A percentile compares a stretch with the other conserved stretches of the same genome.
These are phyloP conservation scores for Galagoides demidoff DNA, from an alignment of 2,797 vertebrate species.

Conservation along the genomic window DNA sequence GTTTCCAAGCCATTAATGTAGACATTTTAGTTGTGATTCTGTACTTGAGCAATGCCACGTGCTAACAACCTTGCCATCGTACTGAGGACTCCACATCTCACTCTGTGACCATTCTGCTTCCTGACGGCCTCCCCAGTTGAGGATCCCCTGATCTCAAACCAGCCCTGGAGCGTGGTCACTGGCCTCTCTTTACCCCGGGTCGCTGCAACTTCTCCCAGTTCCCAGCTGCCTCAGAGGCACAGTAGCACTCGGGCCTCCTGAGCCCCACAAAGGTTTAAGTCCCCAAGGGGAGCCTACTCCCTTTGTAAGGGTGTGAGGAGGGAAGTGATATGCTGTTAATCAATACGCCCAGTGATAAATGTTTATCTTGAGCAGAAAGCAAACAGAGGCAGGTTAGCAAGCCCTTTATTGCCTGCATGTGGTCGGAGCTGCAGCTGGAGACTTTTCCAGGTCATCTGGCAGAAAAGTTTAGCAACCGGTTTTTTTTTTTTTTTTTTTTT, in stretches of 20 bases:
- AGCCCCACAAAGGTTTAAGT: conserved; percentile 19
- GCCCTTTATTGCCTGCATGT: conserved; percentile 83
- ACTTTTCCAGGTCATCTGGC: conserved; percentile 80
- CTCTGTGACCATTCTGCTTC: background rate
- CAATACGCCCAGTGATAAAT: conserved; percentile 81
- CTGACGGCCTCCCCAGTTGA: background rate
- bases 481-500: background rate
- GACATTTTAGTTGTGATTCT: background rate
- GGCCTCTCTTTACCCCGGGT: background rate
- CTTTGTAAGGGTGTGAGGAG: conserved; percentile 64
- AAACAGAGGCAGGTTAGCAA: conserved; percentile 85
- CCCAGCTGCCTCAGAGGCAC: background rate
- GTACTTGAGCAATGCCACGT: background rate
- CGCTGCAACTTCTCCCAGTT: background rate
- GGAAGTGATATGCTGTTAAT: conserved; percentile 82
- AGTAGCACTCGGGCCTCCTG: background rate
- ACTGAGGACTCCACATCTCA: background rate
- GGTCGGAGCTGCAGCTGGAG: conserved; percentile 81
- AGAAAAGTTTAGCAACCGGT: conserved; percentile 78
- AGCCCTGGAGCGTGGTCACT: background rate
- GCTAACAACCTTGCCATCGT: background rate
- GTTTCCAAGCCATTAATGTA: background rate
- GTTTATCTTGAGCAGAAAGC: conserved; percentile 86
- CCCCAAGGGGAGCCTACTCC: conserved; percentile 53
- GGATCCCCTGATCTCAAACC: background rate